Evolutionary conservation across 2,888 invertebrate genomes (phyloP).

Genomic region (Synanthedon formicaeformis): DNA sequence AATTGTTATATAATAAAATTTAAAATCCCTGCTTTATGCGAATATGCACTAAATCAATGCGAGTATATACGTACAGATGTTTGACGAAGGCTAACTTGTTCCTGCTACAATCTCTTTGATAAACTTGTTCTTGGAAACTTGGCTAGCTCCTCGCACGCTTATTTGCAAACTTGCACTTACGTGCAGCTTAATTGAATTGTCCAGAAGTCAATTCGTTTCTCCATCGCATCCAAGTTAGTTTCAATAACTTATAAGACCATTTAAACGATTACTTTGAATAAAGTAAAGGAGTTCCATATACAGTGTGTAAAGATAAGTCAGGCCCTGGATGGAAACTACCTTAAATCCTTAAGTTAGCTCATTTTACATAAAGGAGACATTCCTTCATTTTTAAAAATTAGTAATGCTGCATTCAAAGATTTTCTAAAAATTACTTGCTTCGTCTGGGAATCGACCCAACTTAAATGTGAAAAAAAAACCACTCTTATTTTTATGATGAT

Average conservation of each 20-base stretch:
- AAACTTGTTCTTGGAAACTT: conserved; percentile 35
- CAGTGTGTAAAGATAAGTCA: too few species aligned
- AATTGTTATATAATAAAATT: background rate
- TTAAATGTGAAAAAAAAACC: too few species aligned
- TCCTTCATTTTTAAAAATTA: too few species aligned
- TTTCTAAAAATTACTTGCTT: too few species aligned
- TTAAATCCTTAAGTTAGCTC: too few species aligned
- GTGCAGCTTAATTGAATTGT: conserved; percentile 62
- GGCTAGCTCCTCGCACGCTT: conserved; percentile 39
- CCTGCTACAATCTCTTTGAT: conserved; percentile 35
- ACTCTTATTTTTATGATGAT: too few species aligned
- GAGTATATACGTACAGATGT: conserved; percentile 5
- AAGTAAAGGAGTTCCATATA: background rate
- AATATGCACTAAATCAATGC: too few species aligned
- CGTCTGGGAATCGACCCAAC: too few species aligned
- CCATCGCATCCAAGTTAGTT: conserved; percentile 16
- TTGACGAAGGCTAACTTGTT: conserved; percentile 50
- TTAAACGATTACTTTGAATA: background rate
- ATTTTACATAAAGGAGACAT: too few species aligned
- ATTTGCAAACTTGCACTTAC: conserved; percentile 63
- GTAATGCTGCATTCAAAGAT: too few species aligned
- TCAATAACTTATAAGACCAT: background rate
- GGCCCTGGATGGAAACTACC: too few species aligned
- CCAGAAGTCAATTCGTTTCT: conserved; percentile 59
- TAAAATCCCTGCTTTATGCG: background rate